These are phyloP conservation scores for Clarias fuscus DNA, from an alignment of 2,797 vertebrate species.

Conservation along the genomic window DNA sequence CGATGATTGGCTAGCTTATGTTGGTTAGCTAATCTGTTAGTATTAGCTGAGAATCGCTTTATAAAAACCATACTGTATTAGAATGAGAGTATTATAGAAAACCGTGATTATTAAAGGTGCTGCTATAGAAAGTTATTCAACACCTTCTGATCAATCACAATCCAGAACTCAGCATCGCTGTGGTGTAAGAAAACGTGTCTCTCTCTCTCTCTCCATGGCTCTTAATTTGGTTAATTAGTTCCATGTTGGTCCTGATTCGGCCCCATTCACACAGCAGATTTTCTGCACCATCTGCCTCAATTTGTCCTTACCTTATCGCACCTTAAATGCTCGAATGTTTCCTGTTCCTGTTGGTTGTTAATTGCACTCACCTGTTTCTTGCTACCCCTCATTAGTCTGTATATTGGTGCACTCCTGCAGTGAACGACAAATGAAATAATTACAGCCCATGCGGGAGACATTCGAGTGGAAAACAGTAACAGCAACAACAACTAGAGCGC, in stretches of 20 bases:
- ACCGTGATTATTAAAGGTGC: not conserved
- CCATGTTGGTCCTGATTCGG: not conserved
- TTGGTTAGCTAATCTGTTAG: too few species aligned
- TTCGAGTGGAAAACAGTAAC: not conserved
- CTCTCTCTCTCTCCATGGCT: too few species aligned
- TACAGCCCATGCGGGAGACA: not conserved
- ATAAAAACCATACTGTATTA: not conserved
- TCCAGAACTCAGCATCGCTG: not conserved
- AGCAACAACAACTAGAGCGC: not conserved
- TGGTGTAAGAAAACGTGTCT: not conserved
- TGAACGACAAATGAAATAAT: constrained; percentile 19
- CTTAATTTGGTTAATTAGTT: not conserved
- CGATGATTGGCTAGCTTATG: too few species aligned
- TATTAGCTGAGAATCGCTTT: not conserved
- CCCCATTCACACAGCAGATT: not conserved
- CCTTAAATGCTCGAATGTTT: not conserved
- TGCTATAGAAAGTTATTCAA: not conserved
- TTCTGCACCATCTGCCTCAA: not conserved
- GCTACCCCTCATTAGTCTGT: constrained; percentile 6
- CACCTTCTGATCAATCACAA: not conserved
- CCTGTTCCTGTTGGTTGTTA: not conserved
- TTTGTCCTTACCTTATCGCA: not conserved
- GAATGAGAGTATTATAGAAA: not conserved
- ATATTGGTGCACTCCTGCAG: not conserved
- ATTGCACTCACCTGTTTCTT: constrained; percentile 23